These are phyloP conservation scores for Melanerpes formicivorus DNA, from an alignment of 2,113 vertebrate species.

Conservation along the genomic window DNA sequence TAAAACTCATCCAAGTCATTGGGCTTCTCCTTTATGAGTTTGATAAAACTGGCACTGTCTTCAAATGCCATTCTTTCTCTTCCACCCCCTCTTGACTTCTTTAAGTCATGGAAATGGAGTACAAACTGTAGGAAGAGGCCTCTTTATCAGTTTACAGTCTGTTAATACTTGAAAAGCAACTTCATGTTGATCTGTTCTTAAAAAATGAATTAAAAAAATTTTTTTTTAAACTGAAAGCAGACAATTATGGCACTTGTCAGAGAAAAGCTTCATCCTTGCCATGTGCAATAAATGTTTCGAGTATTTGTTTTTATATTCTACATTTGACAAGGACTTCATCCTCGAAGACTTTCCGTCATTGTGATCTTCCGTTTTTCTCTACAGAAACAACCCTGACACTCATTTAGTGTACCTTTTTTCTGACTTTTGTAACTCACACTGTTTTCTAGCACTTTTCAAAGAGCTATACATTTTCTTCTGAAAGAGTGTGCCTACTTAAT, in stretches of 20 bases:
- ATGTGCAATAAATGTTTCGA: neutral
- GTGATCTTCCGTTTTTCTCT: neutral
- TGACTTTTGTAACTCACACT: neutral
- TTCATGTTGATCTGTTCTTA: neutral
- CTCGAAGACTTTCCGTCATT: neutral
- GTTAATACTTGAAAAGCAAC: neutral
- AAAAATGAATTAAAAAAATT: neutral
- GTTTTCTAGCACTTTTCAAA: neutral
- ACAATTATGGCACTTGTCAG: slow-evolving; percentile 1
- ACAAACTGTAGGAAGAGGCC: neutral
- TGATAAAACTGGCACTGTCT: neutral
- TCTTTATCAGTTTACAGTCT: neutral
- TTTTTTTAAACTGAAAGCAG: neutral
- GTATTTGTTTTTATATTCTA: neutral
- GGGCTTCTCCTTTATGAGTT: neutral
- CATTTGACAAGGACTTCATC: slow-evolving; percentile 12
- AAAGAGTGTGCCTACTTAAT: neutral
- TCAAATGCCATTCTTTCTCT: neutral
- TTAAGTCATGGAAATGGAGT: neutral
- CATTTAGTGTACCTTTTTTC: neutral
- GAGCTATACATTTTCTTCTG: neutral
- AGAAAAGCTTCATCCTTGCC: neutral
- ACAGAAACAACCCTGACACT: neutral
- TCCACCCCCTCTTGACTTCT: slow-evolving; percentile 1
- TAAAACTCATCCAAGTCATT: neutral